Base-by-base conservation (phyloP, 2,888 invertebrate species). In the Adelognathus sp. region DNA sequence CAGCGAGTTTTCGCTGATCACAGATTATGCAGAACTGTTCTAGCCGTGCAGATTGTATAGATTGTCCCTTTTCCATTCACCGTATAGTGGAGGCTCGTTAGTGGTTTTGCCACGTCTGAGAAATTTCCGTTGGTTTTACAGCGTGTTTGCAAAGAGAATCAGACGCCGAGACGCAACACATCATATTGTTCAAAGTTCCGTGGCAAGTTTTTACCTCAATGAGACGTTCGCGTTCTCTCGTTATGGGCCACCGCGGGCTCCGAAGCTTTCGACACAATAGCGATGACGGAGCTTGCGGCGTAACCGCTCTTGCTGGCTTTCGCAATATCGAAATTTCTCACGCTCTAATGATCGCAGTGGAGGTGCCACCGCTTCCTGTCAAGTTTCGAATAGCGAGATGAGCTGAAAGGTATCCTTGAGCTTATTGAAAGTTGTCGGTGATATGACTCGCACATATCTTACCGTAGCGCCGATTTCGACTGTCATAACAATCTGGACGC, bases 101-200 rank as follows among this genome's bases (percentile, higher is more conserved):
- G 50, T 36, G 54, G 46, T 44, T 60, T 50, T 50, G n/a, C n/a
- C 36, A 61, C 24, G 46, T 36, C 29, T 50, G 27, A 50, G 18
- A 39, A 50, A 50, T 50, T 60, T 60, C 21, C 39, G 27, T 60
- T 50, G 39, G 60, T 27, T 21, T 14, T 36, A 52, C 52, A 14
- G 11, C n/a, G 58, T 6, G 46, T 24, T 11, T 9, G 11, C 14
- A 36, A 54, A 41, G 18, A 39, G n/a, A 64, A 39, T n/a, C 39
- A 21, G 54, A 29, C 58, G 27, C 21, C 39, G 14, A 33, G 29
- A 58, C 27, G 16, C 41, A 11, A 50, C 21, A n/a, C 50, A 50
- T 50, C 24, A 41, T 72, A 66, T 74, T 74, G 66, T 60, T 50
- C 66, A 60, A 73, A 74, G 73, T 74, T 74, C 60, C 39, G 27